Percentiles rank a stretch among this genome's conserved stretches.
Evolutionary conservation across 2,797 vertebrate species (phyloP).

Genomic region (Knipowitschia caucasica): DNA sequence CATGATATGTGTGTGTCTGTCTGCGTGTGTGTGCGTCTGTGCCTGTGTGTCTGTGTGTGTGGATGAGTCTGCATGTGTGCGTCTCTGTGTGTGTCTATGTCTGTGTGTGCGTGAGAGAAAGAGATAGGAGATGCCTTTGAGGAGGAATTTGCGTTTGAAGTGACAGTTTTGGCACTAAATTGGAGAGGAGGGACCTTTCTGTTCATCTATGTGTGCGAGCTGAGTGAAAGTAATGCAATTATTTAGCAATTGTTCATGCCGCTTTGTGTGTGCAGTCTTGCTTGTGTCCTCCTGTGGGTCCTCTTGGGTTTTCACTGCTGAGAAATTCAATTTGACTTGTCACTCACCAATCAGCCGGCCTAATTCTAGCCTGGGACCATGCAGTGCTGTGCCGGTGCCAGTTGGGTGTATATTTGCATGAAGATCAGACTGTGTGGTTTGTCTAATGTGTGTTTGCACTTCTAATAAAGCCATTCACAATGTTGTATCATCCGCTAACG

Average conservation of each 20-base stretch:
- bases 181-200: conserved; percentile 45
- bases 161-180: conserved; percentile 59
- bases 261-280: conserved; percentile 11
- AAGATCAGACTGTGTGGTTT: not conserved
- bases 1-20: conserved; percentile 45
- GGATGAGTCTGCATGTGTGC: conserved; percentile 47
- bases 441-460: conserved; percentile 10
- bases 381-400: conserved; percentile 3
- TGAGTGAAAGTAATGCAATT: conserved; percentile 22
- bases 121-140: not conserved
- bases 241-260: conserved; percentile 43
- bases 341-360: conserved; percentile 56
- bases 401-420: conserved; percentile 5
- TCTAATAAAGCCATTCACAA: conserved; percentile 9
- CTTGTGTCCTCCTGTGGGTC: conserved; percentile 16
- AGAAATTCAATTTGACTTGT: conserved; percentile 65
- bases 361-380: conserved; percentile 52
- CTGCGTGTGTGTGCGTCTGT: conserved; percentile 40
- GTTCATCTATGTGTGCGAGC: conserved; percentile 17
- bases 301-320: conserved; percentile 42
- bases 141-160: conserved; percentile 51
- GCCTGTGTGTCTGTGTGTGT: conserved; percentile 43
- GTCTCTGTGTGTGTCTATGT: too few relatives aligned
- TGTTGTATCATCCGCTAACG: conserved; percentile 14
- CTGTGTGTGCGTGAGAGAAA: not conserved